These are phyloP conservation scores for Halocynthia roretzi DNA, from an alignment of 23 tunicate genomes.

Conservation along the genomic window DNA sequence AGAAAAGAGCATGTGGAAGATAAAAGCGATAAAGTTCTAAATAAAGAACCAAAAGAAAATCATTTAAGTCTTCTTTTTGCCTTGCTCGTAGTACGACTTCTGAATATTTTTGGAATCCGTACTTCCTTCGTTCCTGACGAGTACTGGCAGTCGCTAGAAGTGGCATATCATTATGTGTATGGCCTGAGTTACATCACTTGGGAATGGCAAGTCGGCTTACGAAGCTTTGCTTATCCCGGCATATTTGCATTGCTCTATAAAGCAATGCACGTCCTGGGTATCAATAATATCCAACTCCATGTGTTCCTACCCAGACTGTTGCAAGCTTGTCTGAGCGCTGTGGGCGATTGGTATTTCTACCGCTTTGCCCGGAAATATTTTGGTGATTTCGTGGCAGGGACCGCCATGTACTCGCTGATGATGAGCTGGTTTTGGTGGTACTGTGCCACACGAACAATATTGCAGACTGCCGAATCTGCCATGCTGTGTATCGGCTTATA, in stretches of 20 bases:
- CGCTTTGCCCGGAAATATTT: constrained; percentile 24
- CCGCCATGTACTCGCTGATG: constrained; percentile 20
- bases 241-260: constrained; percentile 34
- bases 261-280: background rate
- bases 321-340: constrained; percentile 39
- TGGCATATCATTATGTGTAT: constrained; percentile 62
- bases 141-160: constrained; percentile 92
- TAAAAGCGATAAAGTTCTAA: background rate
- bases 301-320: constrained; percentile 36
- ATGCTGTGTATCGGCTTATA: constrained; percentile 54
- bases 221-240: constrained; percentile 65
- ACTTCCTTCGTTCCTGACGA: constrained; percentile 93
- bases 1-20: background rate
- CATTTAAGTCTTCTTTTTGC: constrained; percentile 4
- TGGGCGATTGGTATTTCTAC: constrained; percentile 53
- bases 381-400: constrained; percentile 22
- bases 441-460: constrained; percentile 76
- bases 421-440: constrained; percentile 88
- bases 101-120: constrained; percentile 48
- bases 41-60: background rate
- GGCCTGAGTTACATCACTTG: constrained; percentile 76
- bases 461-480: constrained; percentile 56
- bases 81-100: constrained; percentile 18
- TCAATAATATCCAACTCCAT: constrained; percentile 14
- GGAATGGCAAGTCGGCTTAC: constrained; percentile 85